Evolutionary conservation across 1,140 invertebrate genomes (phyloP).

Genomic region (Nixonia krombeini): DNA sequence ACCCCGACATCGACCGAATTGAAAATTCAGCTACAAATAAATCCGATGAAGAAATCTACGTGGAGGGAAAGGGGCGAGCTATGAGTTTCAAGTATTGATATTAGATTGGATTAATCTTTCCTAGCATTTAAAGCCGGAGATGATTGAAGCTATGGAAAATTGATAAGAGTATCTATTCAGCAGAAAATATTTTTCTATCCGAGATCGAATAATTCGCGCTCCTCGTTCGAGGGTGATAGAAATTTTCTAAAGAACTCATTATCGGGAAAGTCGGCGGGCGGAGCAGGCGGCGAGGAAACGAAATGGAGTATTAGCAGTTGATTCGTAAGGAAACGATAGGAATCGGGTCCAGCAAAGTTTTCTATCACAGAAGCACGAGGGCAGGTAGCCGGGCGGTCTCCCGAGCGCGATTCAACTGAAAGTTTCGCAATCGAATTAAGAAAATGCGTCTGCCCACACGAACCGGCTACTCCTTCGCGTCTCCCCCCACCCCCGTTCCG

Average conservation of each 20-base stretch:
- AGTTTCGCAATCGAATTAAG: constrained; percentile 50
- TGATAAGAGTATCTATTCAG: not conserved
- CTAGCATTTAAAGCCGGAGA: too few relatives aligned
- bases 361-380: constrained; percentile 18
- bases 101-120: too few relatives aligned
- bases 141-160: not conserved
- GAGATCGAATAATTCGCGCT: constrained; percentile 50
- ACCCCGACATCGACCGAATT: too few relatives aligned
- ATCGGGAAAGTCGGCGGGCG: constrained; percentile 33
- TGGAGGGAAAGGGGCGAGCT: too few relatives aligned
- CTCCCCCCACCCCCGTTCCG: too few relatives aligned
- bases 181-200: constrained; percentile 55
- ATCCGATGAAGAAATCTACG: too few relatives aligned
- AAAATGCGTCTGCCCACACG: constrained; percentile 44
- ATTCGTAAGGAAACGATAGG: constrained; percentile 44
- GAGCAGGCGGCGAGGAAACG: constrained; percentile 21
- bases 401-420: constrained; percentile 40
- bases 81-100: too few relatives aligned
- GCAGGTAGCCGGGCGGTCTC: constrained; percentile 32
- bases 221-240: constrained; percentile 47
- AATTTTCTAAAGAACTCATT: constrained; percentile 54
- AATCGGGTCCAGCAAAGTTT: constrained; percentile 45
- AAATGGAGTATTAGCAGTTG: constrained; percentile 46
- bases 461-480: too few relatives aligned
- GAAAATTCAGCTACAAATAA: too few relatives aligned